phyloP scores from a whole-genome alignment of 2,113 vertebrate genomes.

The Synodontis membranacea region DNA sequence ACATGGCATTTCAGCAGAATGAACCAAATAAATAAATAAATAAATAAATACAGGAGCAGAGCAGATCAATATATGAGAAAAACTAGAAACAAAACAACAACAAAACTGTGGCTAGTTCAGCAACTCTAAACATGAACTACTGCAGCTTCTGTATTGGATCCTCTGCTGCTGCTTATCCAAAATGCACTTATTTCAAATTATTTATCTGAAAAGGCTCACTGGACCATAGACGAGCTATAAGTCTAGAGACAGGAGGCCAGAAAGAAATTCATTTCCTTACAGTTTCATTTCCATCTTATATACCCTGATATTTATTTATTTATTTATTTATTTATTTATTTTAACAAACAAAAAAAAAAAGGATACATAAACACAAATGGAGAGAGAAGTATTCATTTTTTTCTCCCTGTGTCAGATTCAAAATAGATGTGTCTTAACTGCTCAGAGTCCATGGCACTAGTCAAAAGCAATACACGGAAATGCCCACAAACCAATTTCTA shows the following conservation, averaged over 20 bases:
- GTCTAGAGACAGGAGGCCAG: no score
- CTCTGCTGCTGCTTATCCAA: no score
- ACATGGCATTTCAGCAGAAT: background rate
- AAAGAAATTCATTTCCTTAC: no score
- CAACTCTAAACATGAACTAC: no score
- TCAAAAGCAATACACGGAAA: background rate
- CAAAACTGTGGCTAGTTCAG: no score
- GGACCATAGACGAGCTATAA: no score
- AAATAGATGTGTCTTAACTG: background rate
- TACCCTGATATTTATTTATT: no score
- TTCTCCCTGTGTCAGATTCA: background rate
- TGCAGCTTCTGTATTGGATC: no score
- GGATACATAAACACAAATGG: background rate
- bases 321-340: no score
- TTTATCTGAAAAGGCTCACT: no score
- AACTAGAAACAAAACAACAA: no score
- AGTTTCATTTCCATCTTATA: background rate
- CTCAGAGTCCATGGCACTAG: background rate
- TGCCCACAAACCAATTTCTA: background rate
- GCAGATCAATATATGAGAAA: background rate
- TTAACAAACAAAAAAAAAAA: background rate
- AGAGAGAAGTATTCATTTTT: background rate
- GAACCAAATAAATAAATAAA: background rate
- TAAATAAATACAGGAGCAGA: background rate
- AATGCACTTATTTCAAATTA: no score